Evolutionary conservation across 2,888 invertebrate genomes (phyloP), one percentile per base, ranked within the genome.

Genomic region (Cerastoderma edule): DNA sequence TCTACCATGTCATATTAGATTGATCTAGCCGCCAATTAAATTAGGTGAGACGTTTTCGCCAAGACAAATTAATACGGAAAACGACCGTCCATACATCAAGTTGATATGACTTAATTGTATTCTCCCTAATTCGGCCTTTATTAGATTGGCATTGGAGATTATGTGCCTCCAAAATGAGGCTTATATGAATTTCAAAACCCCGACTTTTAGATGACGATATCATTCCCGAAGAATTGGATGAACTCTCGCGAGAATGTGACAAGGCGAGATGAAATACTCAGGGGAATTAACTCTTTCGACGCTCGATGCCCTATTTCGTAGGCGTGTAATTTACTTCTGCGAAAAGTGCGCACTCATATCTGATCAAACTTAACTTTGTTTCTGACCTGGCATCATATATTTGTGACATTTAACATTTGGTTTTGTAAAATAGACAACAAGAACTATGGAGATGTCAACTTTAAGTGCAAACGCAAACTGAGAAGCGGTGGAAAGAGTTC

Each of bases 1-100:
- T 70, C 70, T 63, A 33, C 67, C 71, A 56, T 67, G 75, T 75
- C 75, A 75, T 75, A 75, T 75, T 71, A 63, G 67, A 75, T 75
- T 71, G 75, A 71, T 71, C 33, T 67, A 67, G 53, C 67, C 60
- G 32, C 63, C 75, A 71, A 75, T 75, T 67, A 75, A 71, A 75
- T 75, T 75, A 75, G 54, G 60, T 48, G 66, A 63, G 39, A 44
- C 63, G 64, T 71, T 39, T 68, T 71, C 64, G 54, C 64, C 54
- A 71, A 71, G 64, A 54, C 71, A 71, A 71, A 71, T 71, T 71
- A 71, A 71, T 64, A 71, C 71, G 53, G 71, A 48, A 53, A 64
- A 64, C 71, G 53, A 22, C 27, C 33, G 71, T 48, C 71, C 64
- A 65, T 64, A 64, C 53, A 54, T 44, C 71, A 22, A 24, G 30